Conservation (phyloP, 2,113 vertebrate genomes). For the Lamprologus sp. region DNA sequence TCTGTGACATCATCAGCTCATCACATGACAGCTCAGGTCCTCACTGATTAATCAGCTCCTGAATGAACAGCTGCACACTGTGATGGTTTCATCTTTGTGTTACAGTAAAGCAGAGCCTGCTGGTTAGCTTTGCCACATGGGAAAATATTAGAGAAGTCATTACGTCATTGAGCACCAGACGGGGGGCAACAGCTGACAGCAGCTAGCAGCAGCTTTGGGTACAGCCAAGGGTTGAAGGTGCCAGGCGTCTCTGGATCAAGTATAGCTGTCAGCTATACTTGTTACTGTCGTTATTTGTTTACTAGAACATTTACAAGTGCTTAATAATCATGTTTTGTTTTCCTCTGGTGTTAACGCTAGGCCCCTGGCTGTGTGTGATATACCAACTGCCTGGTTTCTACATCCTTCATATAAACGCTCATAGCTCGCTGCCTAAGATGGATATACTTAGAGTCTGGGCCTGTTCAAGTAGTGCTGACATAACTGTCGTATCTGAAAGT, state of each 20-base stretch:
- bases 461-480: not conserved
- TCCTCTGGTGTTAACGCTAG: accelerated
- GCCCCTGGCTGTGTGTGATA: not conserved
- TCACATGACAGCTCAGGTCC: not conserved
- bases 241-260: not conserved
- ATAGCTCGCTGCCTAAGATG: not conserved
- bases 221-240: not conserved
- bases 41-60: not conserved
- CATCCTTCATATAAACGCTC: accelerated
- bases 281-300: not conserved
- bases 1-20: not conserved
- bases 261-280: not conserved
- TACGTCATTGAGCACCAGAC: not conserved
- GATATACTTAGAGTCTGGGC: not conserved
- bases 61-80: not conserved
- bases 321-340: not conserved
- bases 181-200: not conserved
- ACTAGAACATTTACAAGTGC: not conserved
- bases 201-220: not conserved
- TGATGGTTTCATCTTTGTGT: not conserved
- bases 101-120: not conserved
- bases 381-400: not conserved
- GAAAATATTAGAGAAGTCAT: not conserved
- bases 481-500: not conserved
- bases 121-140: not conserved